phyloP scores from a whole-genome alignment of 2,888 invertebrate genomes.

The Noctua comes region DNA sequence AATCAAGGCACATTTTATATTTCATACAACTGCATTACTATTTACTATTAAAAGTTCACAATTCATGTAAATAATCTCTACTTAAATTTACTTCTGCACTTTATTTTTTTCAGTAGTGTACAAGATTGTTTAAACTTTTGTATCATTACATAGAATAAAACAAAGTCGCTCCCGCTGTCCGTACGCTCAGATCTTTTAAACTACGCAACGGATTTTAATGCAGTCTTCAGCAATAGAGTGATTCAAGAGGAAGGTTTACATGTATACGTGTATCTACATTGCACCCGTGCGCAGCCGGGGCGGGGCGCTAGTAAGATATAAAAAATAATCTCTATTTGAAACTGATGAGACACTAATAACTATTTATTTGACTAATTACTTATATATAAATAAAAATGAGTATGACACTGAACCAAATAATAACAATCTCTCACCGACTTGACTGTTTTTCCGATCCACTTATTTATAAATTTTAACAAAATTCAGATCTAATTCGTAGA shows the following conservation, averaged over 20 bases:
- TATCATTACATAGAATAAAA: not conserved
- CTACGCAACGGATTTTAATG: too few relatives aligned
- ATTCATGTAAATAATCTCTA: not conserved
- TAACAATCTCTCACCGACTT: not conserved
- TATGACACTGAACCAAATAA: not conserved
- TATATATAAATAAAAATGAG: not conserved
- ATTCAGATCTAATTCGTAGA: constrained; percentile 12
- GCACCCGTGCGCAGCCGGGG: too few relatives aligned
- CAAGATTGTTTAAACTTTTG: not conserved
- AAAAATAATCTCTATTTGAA: not conserved
- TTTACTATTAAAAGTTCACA: not conserved
- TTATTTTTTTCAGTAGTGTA: not conserved
- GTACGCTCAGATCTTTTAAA: too few relatives aligned
- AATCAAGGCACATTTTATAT: not conserved
- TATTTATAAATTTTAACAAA: not conserved
- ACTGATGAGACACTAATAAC: too few relatives aligned
- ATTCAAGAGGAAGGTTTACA: too few relatives aligned
- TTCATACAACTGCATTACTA: not conserved
- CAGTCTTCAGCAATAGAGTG: too few relatives aligned
- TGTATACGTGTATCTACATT: too few relatives aligned
- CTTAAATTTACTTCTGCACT: not conserved
- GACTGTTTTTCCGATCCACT: not conserved
- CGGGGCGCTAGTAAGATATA: not conserved
- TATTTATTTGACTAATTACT: not conserved
- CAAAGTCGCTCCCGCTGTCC: too few relatives aligned